Conservation (phyloP, 2,888 invertebrate species). For the Sinotaia quadrata region DNA sequence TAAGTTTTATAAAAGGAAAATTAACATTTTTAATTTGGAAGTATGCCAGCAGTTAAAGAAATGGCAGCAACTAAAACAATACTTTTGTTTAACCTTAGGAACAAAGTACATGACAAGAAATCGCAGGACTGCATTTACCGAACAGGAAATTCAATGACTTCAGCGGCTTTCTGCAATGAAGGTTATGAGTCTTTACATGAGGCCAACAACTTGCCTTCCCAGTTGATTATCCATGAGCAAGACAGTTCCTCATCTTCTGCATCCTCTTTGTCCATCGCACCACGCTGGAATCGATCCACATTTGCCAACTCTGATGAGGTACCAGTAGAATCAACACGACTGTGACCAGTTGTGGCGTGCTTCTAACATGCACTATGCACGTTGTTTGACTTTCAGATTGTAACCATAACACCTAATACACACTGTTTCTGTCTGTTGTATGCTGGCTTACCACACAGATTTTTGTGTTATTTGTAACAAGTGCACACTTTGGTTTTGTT, state of each 20-base stretch:
- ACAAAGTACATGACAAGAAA: slow-evolving; percentile 10
- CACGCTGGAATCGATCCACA: slow-evolving; percentile 23
- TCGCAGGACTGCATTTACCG: slow-evolving; percentile 16
- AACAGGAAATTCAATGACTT: not conserved
- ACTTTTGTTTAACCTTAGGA: slow-evolving; percentile 5
- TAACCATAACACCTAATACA: too few relatives aligned
- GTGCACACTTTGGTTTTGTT: too few relatives aligned
- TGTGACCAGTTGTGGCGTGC: not conserved
- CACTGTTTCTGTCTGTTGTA: too few relatives aligned
- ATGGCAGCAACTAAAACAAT: too few relatives aligned
- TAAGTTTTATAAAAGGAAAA: too few relatives aligned
- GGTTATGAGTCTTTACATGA: slow-evolving; percentile 22
- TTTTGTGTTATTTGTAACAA: too few relatives aligned
- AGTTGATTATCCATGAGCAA: slow-evolving; percentile 21
- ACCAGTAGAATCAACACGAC: slow-evolving; percentile 18
- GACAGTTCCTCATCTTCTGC: slow-evolving; percentile 16
- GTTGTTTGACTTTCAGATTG: too few relatives aligned
- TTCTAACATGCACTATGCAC: not conserved
- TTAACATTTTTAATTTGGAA: too few relatives aligned
- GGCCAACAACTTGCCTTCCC: slow-evolving; percentile 11
- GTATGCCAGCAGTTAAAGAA: too few relatives aligned
- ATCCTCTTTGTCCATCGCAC: slow-evolving; percentile 23
- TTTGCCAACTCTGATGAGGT: slow-evolving; percentile 28
- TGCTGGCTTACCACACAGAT: too few relatives aligned
- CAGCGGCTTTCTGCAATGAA: slow-evolving; percentile 20